These are phyloP conservation scores for Peromyscus californicus DNA, from an alignment of 2,113 vertebrate genomes.

Conservation along the genomic window DNA sequence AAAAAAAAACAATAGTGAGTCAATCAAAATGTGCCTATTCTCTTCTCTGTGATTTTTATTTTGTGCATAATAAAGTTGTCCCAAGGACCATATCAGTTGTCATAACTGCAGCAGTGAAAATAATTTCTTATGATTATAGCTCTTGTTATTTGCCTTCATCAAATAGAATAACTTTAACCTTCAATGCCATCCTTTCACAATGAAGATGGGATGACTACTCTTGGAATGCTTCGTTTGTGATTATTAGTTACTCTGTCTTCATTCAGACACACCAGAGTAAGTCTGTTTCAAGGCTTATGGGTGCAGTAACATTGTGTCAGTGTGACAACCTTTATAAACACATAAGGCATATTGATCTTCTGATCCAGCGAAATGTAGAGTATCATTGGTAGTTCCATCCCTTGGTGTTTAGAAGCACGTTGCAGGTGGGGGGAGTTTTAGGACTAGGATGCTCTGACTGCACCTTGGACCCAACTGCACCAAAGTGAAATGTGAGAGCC, in stretches of 20 bases:
- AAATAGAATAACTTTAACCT: constrained; percentile 21
- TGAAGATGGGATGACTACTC: constrained; percentile 37
- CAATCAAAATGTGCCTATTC: not conserved
- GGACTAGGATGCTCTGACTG: not conserved
- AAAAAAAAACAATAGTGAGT: not conserved
- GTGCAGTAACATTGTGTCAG: not conserved
- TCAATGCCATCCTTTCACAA: constrained; percentile 6
- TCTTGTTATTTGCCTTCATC: constrained; percentile 20
- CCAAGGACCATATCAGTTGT: constrained; percentile 50
- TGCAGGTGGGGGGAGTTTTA: fast-evolving
- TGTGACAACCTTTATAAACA: not conserved
- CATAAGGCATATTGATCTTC: not conserved
- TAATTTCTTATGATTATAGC: constrained; percentile 23
- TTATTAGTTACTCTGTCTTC: constrained; percentile 48
- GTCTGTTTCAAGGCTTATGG: not conserved
- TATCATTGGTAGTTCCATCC: not conserved
- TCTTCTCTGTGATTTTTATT: not conserved
- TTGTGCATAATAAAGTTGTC: constrained; percentile 4
- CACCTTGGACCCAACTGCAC: not conserved
- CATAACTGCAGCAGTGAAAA: constrained; percentile 1
- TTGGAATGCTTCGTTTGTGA: not conserved
- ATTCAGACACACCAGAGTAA: constrained; percentile 18
- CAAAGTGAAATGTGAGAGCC: not conserved
- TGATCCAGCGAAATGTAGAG: not conserved
- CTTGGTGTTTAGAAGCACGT: not conserved